These are phyloP conservation scores for Trichogramma dendrolimi DNA, from an alignment of 2,888 invertebrate species.

Conservation along the genomic window DNA sequence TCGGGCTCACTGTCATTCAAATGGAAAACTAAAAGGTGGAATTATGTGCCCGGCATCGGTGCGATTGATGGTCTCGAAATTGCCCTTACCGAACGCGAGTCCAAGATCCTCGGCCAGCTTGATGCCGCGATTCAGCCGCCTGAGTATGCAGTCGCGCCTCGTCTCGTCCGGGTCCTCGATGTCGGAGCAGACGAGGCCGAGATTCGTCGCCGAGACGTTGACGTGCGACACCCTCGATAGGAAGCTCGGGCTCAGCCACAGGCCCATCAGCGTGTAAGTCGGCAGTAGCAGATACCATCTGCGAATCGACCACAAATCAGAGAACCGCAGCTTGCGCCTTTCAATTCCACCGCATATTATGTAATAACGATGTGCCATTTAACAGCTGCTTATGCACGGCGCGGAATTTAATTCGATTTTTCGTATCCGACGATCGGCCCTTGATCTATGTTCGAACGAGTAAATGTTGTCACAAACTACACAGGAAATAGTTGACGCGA, in stretches of 20 bases:
- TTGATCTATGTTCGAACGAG: background rate
- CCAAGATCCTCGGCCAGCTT: constrained; percentile 48
- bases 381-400: no score
- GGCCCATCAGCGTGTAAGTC: constrained; percentile 44
- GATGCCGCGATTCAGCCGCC: constrained; percentile 44
- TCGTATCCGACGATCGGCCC: background rate
- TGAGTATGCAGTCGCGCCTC: constrained; percentile 44
- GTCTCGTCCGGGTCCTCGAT: constrained; percentile 48
- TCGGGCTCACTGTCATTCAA: no score
- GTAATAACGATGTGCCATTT: no score
- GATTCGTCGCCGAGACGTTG: constrained; percentile 43
- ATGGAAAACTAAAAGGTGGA: no score
- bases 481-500: background rate
- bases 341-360: no score
- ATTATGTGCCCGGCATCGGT: background rate
- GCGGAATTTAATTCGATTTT: no score
- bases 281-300: constrained; percentile 46
- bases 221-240: constrained; percentile 45
- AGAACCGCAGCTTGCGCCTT: no score
- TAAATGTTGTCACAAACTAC: background rate
- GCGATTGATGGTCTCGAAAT: background rate
- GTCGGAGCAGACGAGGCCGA: constrained; percentile 44
- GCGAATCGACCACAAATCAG: background rate
- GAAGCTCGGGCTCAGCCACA: constrained; percentile 42
- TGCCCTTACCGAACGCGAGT: constrained; percentile 42